Base-by-base conservation (phyloP, 2,888 invertebrate genomes). In the Malthinus flaveolus region DNA sequence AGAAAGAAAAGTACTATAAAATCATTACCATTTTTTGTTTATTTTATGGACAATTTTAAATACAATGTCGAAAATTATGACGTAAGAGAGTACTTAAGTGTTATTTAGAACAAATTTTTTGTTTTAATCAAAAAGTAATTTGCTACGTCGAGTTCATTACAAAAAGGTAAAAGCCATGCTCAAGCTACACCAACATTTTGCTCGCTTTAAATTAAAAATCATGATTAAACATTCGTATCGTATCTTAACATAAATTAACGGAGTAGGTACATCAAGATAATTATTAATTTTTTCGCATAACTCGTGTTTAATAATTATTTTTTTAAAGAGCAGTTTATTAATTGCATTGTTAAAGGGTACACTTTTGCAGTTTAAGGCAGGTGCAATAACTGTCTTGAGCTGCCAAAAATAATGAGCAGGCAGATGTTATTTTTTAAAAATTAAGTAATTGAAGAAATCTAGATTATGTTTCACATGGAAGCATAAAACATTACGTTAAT, bases 401-500 rank as follows among this genome's bases (percentile, higher is more conserved):
- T 53, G 61, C 63, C 53, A 57, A 67, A 62, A 67, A 67, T 68
- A 68, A 68, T 66, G 68, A 68, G 63, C 49, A 42, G 54, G 64
- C 69, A 69, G 69, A 67, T 69, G 69, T 63, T 58, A 48, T 47
- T 49, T 64, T 44, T 39, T 31, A 51, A 42, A 15, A 62, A 66
- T 60, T 57, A 61, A 61, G 57, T 66, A 63, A 63, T 67, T 61
- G 62, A 49, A 64, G 62, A 67, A 67, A 64, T 66, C 66, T 65
- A 66, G 65, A 66, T 67, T 66, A 64, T 64, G 62, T 53, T 42
- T 42, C 23, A 11, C 4, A 65, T 65, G 59, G 47, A 53, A 32
- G 37, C 54, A 50, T 32, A 35, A 47, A 62, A 62, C 59, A 59
- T n/a, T n/a, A n/a, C 48, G 35, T 61, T 57, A 59, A 57, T 65